Percentiles rank a stretch among this genome's conserved stretches.
Evolutionary conservation across 2,888 invertebrate species (phyloP).

Genomic region (Drosophila longiperda): DNA sequence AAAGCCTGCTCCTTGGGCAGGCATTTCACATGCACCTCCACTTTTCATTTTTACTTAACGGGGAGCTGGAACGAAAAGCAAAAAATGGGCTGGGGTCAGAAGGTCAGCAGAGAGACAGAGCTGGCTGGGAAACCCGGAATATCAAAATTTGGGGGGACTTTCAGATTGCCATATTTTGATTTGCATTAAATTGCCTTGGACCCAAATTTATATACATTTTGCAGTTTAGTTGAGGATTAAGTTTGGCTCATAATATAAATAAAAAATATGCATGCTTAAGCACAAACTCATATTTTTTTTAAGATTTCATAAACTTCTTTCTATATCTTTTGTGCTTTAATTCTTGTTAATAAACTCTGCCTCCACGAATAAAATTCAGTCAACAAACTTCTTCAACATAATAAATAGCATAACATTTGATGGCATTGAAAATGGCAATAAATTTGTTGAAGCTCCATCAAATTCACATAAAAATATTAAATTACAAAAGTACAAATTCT

Average conservation of each 20-base stretch:
- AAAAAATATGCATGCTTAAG: background rate
- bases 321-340: background rate
- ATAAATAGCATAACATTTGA: background rate
- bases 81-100: conserved; percentile 5
- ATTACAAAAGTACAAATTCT: conserved; percentile 17
- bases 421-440: conserved; percentile 1
- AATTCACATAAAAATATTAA: conserved; percentile 12
- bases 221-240: background rate
- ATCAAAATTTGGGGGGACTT: background rate
- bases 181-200: background rate
- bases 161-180: conserved; percentile 8
- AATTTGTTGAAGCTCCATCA: conserved; percentile 15
- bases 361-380: conserved; percentile 5
- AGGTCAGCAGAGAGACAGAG: conserved; percentile 24
- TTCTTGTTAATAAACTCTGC: background rate
- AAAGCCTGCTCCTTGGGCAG: conserved; percentile 50
- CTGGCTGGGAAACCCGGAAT: background rate
- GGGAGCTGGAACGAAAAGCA: background rate
- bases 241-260: background rate
- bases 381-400: background rate
- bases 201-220: background rate
- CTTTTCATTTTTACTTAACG: conserved; percentile 1
- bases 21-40: background rate
- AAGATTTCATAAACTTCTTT: background rate
- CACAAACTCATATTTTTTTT: background rate